Conservation (phyloP, 2,113 vertebrate species). For the Micronisus gabar region DNA sequence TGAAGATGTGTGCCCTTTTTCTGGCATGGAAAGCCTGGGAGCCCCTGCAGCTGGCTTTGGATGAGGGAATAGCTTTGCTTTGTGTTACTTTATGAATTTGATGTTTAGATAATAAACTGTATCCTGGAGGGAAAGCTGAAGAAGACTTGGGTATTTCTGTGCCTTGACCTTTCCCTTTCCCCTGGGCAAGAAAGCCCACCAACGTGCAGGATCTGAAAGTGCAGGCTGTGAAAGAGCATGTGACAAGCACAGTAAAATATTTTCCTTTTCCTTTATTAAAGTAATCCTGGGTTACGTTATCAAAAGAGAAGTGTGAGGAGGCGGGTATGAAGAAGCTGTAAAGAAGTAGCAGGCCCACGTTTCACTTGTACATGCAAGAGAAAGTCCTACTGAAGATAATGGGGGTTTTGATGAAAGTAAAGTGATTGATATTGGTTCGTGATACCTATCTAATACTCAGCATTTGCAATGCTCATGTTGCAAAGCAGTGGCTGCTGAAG, state of each 20-base stretch:
- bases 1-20: constrained; percentile 60
- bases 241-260: not conserved
- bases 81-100: constrained; percentile 49
- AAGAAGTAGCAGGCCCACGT: not conserved
- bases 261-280: constrained; percentile 8
- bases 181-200: constrained; percentile 33
- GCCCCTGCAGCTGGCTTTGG: constrained; percentile 50
- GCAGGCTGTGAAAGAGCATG: not conserved
- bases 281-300: not conserved
- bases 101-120: constrained; percentile 53
- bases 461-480: not conserved
- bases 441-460: not conserved
- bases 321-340: not conserved
- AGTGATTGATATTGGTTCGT: not conserved
- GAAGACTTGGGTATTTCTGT: constrained; percentile 39
- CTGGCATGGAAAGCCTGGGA: constrained; percentile 36
- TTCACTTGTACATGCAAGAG: not conserved
- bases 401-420: not conserved
- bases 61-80: constrained; percentile 43
- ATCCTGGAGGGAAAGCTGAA: not conserved
- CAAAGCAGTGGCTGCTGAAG: not conserved
- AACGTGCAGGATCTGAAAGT: not conserved
- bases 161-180: constrained; percentile 37
- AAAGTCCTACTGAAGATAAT: not conserved
- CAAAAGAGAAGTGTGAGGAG: not conserved